Conservation (phyloP, 2,113 vertebrate genomes). For the Triplophysa tibetana region DNA sequence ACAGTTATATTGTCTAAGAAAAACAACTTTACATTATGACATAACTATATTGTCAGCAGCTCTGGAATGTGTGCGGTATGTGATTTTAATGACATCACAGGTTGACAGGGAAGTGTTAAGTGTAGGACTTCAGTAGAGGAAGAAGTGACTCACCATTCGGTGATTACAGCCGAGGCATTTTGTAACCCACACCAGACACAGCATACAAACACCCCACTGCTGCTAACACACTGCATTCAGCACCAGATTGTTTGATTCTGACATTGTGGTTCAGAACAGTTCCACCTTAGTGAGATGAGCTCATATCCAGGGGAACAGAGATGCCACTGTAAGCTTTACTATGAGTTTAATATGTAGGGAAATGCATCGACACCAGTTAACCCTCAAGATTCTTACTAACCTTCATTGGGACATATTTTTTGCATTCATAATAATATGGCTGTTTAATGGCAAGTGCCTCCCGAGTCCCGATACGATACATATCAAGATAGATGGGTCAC, state of each 20-base stretch:
- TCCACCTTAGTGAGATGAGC: neutral
- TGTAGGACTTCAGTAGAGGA: conserved; percentile 10
- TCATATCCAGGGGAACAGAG: conserved; percentile 19
- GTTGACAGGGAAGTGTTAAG: conserved; percentile 3
- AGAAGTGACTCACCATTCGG: conserved; percentile 11
- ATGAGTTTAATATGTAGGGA: conserved; percentile 9
- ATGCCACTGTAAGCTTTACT: neutral
- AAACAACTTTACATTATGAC: neutral
- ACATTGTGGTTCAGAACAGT: conserved; percentile 5
- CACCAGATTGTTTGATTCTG: conserved; percentile 35
- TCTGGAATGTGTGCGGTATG: neutral
- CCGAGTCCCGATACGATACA: too few species aligned
- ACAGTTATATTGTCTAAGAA: neutral
- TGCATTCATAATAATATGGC: too few species aligned
- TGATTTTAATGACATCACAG: conserved; percentile 14
- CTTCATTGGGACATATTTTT: neutral
- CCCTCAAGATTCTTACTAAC: neutral
- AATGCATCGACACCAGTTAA: neutral
- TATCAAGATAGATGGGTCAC: too few species aligned
- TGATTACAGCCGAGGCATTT: conserved; percentile 30
- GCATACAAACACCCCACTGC: conserved; percentile 22
- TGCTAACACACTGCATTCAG: conserved; percentile 10
- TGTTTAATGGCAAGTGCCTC: too few species aligned
- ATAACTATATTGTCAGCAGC: neutral
- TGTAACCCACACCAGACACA: conserved; percentile 12